Conservation (phyloP, 2,113 vertebrate species). For the Microcebus murinus region DNA sequence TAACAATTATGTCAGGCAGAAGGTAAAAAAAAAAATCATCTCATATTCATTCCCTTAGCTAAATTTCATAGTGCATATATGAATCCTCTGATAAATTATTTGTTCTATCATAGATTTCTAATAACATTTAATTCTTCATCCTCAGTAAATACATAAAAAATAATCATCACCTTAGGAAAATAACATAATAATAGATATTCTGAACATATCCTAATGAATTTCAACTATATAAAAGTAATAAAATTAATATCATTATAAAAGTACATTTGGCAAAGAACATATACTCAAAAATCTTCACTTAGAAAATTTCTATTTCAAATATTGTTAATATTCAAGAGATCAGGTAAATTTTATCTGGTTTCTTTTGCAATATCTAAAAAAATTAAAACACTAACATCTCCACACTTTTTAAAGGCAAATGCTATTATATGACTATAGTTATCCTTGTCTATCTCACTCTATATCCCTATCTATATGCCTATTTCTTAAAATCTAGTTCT, state of each 20-base stretch:
- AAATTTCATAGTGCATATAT: background rate
- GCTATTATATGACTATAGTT: background rate
- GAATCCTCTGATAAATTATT: slow-evolving; percentile 4
- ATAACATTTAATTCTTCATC: background rate
- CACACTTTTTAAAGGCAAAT: background rate
- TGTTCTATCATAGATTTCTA: background rate
- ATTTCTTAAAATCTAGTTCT: background rate
- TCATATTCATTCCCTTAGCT: background rate
- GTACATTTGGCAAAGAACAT: background rate
- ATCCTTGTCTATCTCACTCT: background rate
- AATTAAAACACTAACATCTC: background rate
- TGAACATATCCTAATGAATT: slow-evolving; percentile 13
- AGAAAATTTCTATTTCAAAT: slow-evolving; percentile 36
- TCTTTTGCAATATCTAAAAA: slow-evolving; percentile 33
- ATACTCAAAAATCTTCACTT: background rate
- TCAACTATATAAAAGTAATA: slow-evolving; percentile 38
- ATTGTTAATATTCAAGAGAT: slow-evolving; percentile 19
- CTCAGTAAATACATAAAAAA: background rate
- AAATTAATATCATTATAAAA: slow-evolving; percentile 23
- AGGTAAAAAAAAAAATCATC: background rate
- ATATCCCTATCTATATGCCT: background rate
- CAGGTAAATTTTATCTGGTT: background rate
- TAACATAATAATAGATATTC: background rate
- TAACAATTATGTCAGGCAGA: background rate
- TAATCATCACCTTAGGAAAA: background rate